phyloP scores from a whole-genome alignment of 1,140 invertebrate species.

The Dendrolimus punctatus region DNA sequence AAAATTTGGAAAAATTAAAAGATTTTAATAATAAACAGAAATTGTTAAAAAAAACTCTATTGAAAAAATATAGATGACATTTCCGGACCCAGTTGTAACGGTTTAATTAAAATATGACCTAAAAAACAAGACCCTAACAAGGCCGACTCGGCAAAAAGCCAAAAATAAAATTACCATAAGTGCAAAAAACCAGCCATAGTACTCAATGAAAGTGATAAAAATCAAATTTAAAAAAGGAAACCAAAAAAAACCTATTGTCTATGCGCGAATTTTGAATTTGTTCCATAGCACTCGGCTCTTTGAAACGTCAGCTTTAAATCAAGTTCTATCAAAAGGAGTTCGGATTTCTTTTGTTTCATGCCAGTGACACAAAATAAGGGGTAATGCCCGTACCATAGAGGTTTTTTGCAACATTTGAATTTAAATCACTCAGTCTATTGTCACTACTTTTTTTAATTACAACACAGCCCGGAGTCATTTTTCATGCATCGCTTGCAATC shows the following conservation, averaged over 20 bases:
- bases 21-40: too few relatives aligned
- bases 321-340: constrained; percentile 54
- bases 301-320: constrained; percentile 56
- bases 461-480: constrained; percentile 53
- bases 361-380: constrained; percentile 26
- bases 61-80: too few relatives aligned
- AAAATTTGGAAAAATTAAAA: too few relatives aligned
- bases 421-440: constrained; percentile 48
- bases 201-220: constrained; percentile 42
- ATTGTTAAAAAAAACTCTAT: too few relatives aligned
- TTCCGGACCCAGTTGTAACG: too few relatives aligned
- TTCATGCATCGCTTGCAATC: constrained; percentile 68
- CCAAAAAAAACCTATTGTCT: constrained; percentile 21
- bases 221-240: constrained; percentile 25
- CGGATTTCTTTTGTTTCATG: constrained; percentile 65
- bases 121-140: too few relatives aligned
- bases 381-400: constrained; percentile 3
- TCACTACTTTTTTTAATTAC: constrained; percentile 65
- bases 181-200: constrained; percentile 7
- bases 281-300: constrained; percentile 39
- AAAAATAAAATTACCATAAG: constrained; percentile 3
- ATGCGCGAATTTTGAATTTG: constrained; percentile 24
- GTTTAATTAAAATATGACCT: too few relatives aligned
- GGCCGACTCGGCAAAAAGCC: too few relatives aligned
- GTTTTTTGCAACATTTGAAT: constrained; percentile 45